Evolutionary conservation across 2,797 vertebrate genomes (phyloP).

Genomic region (Agapornis canus): DNA sequence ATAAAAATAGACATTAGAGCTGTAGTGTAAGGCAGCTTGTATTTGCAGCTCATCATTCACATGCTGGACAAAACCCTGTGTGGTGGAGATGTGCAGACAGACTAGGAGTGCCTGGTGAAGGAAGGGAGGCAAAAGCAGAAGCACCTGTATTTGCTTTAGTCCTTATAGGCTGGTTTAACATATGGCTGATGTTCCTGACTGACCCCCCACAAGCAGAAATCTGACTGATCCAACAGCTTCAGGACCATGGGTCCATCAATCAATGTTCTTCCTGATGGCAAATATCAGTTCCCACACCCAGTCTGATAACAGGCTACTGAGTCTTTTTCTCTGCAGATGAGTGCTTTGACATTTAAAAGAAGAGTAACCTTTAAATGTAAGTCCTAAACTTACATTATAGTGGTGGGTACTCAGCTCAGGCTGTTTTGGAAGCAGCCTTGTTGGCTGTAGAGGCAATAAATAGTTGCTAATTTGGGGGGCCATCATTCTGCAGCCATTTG

Average conservation of each 20-base stretch:
- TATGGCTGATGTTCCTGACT: neutral
- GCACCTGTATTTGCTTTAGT: neutral
- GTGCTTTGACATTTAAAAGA: neutral
- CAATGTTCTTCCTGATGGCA: neutral
- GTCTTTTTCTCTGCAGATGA: neutral
- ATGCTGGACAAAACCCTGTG: fast-evolving
- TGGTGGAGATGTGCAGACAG: fast-evolving
- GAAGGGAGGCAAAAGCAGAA: neutral
- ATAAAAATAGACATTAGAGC: neutral
- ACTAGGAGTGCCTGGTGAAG: neutral
- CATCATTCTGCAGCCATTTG: neutral
- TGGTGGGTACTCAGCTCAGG: neutral
- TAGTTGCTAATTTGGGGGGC: neutral
- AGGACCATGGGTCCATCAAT: neutral
- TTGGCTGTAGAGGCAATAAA: neutral
- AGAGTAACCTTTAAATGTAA: neutral
- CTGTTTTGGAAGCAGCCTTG: neutral
- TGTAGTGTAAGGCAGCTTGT: neutral
- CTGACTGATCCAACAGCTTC: neutral
- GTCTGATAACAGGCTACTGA: neutral
- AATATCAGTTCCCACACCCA: neutral
- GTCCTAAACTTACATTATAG: neutral
- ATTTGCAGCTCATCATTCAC: neutral
- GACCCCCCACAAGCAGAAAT: neutral
- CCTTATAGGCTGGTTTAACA: neutral